Percentiles rank a stretch among this genome's conserved stretches.
phyloP scores from a whole-genome alignment of 2,888 invertebrate genomes.

The Urechis unicinctus region DNA sequence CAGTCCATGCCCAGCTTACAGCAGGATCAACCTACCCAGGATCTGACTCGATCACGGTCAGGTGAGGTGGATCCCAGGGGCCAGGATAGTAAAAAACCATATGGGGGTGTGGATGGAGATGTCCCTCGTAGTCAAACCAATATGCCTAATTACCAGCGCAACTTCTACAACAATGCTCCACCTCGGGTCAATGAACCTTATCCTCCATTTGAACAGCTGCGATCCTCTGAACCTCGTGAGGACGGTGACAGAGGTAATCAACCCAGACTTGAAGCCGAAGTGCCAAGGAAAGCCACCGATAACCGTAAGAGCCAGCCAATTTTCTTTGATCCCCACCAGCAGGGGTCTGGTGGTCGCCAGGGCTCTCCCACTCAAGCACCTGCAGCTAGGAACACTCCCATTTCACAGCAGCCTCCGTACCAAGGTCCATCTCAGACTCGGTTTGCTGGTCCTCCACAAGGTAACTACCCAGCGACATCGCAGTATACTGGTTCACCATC shows the following conservation, averaged over 20 bases:
- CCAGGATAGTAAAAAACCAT: neutral
- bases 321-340: neutral
- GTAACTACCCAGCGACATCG: neutral
- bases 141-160: slow-evolving; percentile 30
- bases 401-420: neutral
- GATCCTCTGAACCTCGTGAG: neutral
- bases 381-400: neutral
- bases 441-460: neutral
- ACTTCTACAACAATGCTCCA: slow-evolving; percentile 38
- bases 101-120: slow-evolving; percentile 27
- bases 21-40: neutral
- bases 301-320: neutral
- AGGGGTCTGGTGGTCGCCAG: neutral
- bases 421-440: neutral
- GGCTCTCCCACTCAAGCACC: neutral
- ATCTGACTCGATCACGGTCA: slow-evolving; percentile 10
- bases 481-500: neutral
- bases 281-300: neutral
- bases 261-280: neutral
- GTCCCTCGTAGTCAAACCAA: slow-evolving; percentile 39
- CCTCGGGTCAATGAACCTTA: slow-evolving; percentile 28
- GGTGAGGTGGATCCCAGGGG: slow-evolving; percentile 6
- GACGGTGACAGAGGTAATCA: no score
- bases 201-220: slow-evolving; percentile 36
- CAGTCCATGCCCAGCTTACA: slow-evolving; percentile 1